Base-by-base conservation (phyloP, 2,113 vertebrate species). In the Aspiorhynchus laticeps region DNA sequence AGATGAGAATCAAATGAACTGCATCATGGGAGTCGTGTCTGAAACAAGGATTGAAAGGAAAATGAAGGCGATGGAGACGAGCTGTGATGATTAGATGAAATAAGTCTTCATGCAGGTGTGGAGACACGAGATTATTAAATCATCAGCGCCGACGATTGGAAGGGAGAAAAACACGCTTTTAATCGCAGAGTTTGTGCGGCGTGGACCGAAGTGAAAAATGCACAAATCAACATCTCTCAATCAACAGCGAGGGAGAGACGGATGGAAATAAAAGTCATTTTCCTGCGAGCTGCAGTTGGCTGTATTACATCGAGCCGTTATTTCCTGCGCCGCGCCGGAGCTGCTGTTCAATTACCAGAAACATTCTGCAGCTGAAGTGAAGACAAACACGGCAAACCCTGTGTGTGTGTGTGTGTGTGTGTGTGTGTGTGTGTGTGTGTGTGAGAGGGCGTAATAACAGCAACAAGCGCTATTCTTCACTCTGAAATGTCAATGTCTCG, bases 321-420 rank as follows among this genome's bases (percentile, higher is more conserved):
- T 92, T 92, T 94, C 89, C 88, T 86, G 91, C 88, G 91, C 86
- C 90, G 88, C 73, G 79, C 91, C 74, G 89, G 84, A 93, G 91
- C 84, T 92, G 91, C 88, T 95, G 94, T 95, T 95, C 95, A 95
- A 95, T 95, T 95, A 96, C 89, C 75, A 90, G 87, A 91, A 94
- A 94, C 93, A 94, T 88, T 89, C 87, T 83, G 86, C 79, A 85
- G 88, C 80, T 67, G 73, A 78, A 59, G 53, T 9, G 33, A 33
- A 63, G 61, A 59, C 83, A 75, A 83, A 78, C 59, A 77, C 38
- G n/a, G 71, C 53, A n/a, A 79, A 69, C 51, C 5, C 12, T 53
- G 69, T 33, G 65, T 15, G 53, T 38, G 74, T 8, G 48, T 78
- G 81, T 21, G 84, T 31, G 26, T 3, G 71, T 19, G 53, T 4